phyloP scores from a whole-genome alignment of 2,113 vertebrate species.

The Rhegmatorhina hoffmannsi region DNA sequence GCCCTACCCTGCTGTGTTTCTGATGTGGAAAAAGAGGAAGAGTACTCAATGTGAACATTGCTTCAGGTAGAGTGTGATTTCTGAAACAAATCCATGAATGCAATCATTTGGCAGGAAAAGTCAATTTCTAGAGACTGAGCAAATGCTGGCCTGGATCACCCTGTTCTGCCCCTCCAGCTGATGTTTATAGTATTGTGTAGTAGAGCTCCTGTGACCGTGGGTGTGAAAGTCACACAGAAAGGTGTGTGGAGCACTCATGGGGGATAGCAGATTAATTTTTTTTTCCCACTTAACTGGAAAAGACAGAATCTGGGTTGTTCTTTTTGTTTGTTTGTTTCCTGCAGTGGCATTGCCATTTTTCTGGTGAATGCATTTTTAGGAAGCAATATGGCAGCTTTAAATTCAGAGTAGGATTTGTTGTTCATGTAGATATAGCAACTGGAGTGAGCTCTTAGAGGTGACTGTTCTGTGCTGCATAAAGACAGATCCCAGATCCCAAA shows the following conservation, averaged over 20 bases:
- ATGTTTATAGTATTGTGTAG: neutral
- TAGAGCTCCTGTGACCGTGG: neutral
- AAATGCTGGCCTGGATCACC: neutral
- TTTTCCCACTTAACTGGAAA: neutral
- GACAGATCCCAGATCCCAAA: neutral
- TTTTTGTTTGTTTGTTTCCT: neutral
- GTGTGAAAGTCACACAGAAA: neutral
- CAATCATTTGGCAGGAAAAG: neutral
- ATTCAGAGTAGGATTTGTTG: neutral
- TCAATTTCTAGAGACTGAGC: neutral
- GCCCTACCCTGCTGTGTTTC: neutral
- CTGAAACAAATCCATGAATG: neutral
- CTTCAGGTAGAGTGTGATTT: neutral
- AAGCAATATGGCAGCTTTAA: neutral
- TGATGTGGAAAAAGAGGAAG: neutral
- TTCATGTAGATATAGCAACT: neutral
- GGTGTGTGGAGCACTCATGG: neutral
- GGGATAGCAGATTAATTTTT: neutral
- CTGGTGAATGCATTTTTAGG: neutral
- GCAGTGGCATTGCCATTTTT: neutral
- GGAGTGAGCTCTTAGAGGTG: neutral
- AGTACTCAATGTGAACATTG: neutral
- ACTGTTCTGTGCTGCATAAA: neutral
- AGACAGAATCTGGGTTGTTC: neutral
- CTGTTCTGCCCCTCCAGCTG: neutral